Conservation (phyloP, 2,797 vertebrate species). For the Kryptolebias ocellatus region DNA sequence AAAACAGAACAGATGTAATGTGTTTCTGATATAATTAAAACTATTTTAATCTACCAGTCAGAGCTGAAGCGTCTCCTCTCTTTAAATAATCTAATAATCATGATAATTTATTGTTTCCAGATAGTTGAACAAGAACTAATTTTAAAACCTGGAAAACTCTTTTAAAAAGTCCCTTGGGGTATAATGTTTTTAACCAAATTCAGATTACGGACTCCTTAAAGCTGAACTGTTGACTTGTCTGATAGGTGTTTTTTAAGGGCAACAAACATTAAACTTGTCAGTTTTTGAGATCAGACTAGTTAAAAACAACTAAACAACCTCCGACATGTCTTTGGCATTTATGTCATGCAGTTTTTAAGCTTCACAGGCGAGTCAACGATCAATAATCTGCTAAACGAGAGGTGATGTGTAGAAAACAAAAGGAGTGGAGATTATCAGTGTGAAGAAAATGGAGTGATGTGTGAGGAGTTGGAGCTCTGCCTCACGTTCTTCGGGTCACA, state of each 20-base stretch:
- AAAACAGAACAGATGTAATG: neutral
- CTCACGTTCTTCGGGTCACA: conserved; percentile 49
- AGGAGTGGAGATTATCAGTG: conserved; percentile 1
- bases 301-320: neutral
- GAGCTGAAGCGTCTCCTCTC: too few species aligned
- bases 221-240: neutral
- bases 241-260: neutral
- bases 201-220: too few species aligned
- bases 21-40: neutral
- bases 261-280: neutral
- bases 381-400: conserved; percentile 7
- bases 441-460: neutral
- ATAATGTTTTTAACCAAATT: too few species aligned
- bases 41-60: neutral
- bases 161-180: too few species aligned
- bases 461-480: neutral
- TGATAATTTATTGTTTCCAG: too few species aligned
- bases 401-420: neutral
- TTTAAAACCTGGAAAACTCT: too few species aligned
- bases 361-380: neutral
- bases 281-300: neutral
- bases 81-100: too few species aligned
- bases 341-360: neutral
- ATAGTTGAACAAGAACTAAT: too few species aligned
- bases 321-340: conserved; percentile 29